phyloP scores from a whole-genome alignment of 2,888 invertebrate species.

The Mesorhabditis spiculigera region DNA sequence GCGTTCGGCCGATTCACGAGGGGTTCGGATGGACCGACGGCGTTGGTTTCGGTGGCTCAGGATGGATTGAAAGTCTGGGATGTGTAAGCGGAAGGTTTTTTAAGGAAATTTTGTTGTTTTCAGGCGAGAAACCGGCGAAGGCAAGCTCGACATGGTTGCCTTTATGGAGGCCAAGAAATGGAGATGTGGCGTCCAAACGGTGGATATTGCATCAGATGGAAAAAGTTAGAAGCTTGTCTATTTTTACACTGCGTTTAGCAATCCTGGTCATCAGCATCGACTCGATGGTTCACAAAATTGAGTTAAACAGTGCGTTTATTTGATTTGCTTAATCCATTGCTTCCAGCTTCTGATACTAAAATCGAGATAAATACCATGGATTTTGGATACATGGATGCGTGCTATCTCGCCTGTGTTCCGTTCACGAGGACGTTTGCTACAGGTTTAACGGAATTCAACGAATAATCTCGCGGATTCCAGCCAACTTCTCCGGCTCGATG shows the following conservation, averaged over 20 bases:
- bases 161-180: slow-evolving; percentile 1
- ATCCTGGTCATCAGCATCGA: slow-evolving; percentile 24
- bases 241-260: slow-evolving; percentile 19
- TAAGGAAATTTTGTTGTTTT: background rate
- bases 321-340: background rate
- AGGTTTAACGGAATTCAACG: slow-evolving; percentile 7
- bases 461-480: slow-evolving; percentile 17
- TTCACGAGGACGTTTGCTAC: slow-evolving; percentile 15
- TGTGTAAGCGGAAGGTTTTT: background rate
- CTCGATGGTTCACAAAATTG: slow-evolving; percentile 21
- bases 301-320: slow-evolving; percentile 2
- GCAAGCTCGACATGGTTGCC: background rate
- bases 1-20: background rate
- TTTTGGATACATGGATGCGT: slow-evolving; percentile 31
- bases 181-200: background rate
- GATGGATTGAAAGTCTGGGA: background rate
- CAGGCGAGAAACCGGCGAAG: background rate
- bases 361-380: slow-evolving; percentile 13
- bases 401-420: slow-evolving; percentile 9
- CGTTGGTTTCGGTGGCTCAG: background rate
- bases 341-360: background rate
- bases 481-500: slow-evolving; percentile 29
- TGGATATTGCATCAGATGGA: background rate
- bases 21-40: background rate
- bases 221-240: background rate